Evolutionary conservation across 2,888 invertebrate species (phyloP).

Genomic region (Papilio protenor): DNA sequence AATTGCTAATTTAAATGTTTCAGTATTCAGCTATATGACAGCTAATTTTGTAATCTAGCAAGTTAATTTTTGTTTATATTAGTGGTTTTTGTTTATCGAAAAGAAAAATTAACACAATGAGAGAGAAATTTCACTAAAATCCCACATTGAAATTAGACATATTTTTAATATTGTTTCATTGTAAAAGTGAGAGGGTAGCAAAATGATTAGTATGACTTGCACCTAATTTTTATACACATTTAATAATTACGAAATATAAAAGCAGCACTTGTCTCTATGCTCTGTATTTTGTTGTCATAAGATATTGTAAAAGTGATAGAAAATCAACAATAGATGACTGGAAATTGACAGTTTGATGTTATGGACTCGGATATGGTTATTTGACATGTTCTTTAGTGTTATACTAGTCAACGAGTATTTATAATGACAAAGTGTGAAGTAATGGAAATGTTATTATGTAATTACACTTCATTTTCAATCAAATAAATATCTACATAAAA

Average conservation of each 20-base stretch:
- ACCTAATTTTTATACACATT: conserved; percentile 32
- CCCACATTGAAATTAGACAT: conserved; percentile 20
- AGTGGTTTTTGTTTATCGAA: conserved; percentile 7
- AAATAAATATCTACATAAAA: conserved; percentile 80
- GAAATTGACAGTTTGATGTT: conserved; percentile 31
- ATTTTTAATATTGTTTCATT: neutral
- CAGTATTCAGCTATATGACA: neutral
- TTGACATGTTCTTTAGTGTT: conserved; percentile 52
- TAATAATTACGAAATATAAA: conserved; percentile 5
- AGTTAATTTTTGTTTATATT: conserved; percentile 7
- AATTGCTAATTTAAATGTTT: too few relatives aligned
- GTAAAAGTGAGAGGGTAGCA: conserved; percentile 5
- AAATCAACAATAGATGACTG: conserved; percentile 42
- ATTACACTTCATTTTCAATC: conserved; percentile 76
- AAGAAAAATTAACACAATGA: conserved; percentile 1
- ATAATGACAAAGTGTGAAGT: conserved; percentile 71
- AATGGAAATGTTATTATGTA: conserved; percentile 74
- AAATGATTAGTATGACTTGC: neutral
- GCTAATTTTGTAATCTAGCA: conserved; percentile 8
- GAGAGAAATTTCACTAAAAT: neutral
- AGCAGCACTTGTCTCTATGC: conserved; percentile 27
- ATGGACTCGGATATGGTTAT: conserved; percentile 35
- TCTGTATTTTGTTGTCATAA: conserved; percentile 33
- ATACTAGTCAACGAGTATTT: conserved; percentile 80
- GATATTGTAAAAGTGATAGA: conserved; percentile 24